phyloP scores from a whole-genome alignment of 2,113 vertebrate genomes.

The Meleagris gallopavo region DNA sequence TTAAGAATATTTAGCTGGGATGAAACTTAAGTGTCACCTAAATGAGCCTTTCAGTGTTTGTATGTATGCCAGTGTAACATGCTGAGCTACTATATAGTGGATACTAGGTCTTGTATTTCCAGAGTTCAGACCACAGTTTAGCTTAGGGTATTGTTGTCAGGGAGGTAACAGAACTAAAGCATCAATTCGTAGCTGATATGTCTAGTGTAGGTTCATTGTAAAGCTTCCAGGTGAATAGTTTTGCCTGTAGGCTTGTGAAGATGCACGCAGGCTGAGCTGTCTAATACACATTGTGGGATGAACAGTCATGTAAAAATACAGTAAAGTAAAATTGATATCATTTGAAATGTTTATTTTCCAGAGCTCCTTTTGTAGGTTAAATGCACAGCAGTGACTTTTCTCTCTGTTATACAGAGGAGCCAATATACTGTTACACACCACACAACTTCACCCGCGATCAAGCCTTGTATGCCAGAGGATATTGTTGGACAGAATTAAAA shows the following conservation, averaged over 20 bases:
- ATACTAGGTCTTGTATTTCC: not conserved
- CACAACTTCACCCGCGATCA: constrained; percentile 99
- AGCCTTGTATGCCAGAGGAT: constrained; percentile 97
- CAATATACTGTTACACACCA: constrained; percentile 99
- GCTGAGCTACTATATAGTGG: not conserved
- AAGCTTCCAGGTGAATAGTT: not conserved
- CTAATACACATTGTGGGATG: not conserved
- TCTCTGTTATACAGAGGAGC: constrained; percentile 93
- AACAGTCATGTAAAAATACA: constrained; percentile 15
- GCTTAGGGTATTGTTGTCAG: not conserved
- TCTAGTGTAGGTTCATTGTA: not conserved
- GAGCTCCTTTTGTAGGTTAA: constrained; percentile 80
- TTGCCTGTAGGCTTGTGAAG: not conserved
- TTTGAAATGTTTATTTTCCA: constrained; percentile 80
- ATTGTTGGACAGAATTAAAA: constrained; percentile 99
- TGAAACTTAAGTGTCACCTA: not conserved
- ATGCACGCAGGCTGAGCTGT: not conserved
- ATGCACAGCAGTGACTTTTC: constrained; percentile 81
- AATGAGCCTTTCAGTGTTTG: not conserved
- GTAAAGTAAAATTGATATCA: constrained; percentile 57
- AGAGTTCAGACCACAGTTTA: not conserved
- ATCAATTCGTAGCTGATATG: not conserved
- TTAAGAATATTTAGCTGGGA: not conserved
- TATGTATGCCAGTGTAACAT: not conserved
- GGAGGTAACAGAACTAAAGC: not conserved